Percentiles rank a stretch among this genome's conserved stretches.
Conservation (phyloP, 2,113 vertebrate genomes). For the Rostratula benghalensis region DNA sequence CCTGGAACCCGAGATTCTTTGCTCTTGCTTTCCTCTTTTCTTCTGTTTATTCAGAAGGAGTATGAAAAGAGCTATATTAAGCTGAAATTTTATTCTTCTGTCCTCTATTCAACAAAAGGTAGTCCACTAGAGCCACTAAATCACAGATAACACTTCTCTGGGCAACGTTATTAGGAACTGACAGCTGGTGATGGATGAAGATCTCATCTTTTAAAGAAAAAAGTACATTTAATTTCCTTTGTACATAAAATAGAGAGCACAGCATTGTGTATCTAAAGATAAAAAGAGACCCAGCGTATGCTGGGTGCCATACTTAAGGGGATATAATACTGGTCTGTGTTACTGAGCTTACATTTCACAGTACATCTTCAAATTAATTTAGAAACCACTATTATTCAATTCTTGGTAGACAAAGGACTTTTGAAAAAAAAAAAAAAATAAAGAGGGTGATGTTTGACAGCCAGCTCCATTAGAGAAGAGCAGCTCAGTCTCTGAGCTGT, state of each 20-base stretch:
- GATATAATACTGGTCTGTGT: background rate
- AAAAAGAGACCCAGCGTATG: background rate
- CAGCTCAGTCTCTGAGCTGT: background rate
- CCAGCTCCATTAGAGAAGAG: background rate
- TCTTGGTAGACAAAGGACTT: background rate
- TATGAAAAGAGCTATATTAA: slow-evolving; percentile 43
- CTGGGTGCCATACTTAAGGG: background rate
- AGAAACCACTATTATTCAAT: background rate
- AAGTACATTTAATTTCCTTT: slow-evolving; percentile 65
- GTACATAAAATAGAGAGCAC: slow-evolving; percentile 31
- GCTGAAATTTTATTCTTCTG: slow-evolving; percentile 44
- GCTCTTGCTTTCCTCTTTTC: background rate
- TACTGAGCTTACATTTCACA: background rate
- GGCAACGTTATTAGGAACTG: slow-evolving; percentile 45
- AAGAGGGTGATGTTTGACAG: background rate
- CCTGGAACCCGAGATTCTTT: background rate
- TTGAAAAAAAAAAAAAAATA: background rate
- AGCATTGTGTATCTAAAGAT: slow-evolving; percentile 37
- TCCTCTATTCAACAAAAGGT: slow-evolving; percentile 54
- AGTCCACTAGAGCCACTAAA: slow-evolving; percentile 42
- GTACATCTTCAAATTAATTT: slow-evolving; percentile 28
- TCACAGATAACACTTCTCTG: slow-evolving; percentile 36
- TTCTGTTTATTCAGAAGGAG: slow-evolving; percentile 30
- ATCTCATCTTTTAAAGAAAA: slow-evolving; percentile 57
- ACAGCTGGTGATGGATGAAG: slow-evolving; percentile 45